Evolutionary conservation across 2,797 vertebrate species (phyloP).

Genomic region (Melanotaenia parkinsoni): DNA sequence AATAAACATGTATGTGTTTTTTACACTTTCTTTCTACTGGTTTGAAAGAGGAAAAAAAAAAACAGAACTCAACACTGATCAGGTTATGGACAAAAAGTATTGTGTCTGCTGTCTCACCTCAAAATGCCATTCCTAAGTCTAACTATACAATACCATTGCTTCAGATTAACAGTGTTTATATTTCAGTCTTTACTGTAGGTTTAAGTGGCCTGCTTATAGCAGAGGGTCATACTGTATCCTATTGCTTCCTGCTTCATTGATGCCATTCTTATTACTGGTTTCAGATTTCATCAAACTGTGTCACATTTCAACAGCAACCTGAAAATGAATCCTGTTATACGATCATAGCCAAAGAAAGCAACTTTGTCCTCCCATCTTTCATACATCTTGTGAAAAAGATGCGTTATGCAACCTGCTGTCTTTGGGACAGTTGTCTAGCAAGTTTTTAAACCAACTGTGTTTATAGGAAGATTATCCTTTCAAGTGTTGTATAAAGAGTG

Average conservation of each 20-base stretch:
- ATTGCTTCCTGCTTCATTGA: slow-evolving; percentile 13
- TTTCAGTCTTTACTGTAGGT: not conserved
- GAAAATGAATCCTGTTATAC: slow-evolving; percentile 17
- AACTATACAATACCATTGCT: not conserved
- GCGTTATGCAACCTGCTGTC: not conserved
- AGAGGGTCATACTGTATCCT: slow-evolving; percentile 3
- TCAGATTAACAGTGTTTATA: not conserved
- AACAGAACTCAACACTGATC: not conserved
- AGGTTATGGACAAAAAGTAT: too few relatives aligned
- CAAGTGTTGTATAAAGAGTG: not conserved
- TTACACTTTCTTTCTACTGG: too few relatives aligned
- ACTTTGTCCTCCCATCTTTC: slow-evolving; percentile 6
- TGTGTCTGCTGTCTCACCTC: not conserved
- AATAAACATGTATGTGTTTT: too few relatives aligned
- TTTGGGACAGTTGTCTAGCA: slow-evolving; percentile 2
- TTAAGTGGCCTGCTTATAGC: not conserved
- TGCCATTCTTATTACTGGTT: slow-evolving; percentile 3
- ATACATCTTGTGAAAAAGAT: not conserved
- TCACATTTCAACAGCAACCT: slow-evolving; percentile 19
- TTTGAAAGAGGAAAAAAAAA: not conserved
- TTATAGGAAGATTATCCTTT: not conserved
- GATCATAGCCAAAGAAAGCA: slow-evolving; percentile 12
- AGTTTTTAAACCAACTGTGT: slow-evolving; percentile 4
- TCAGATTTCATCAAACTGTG: slow-evolving; percentile 31
- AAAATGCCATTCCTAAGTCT: not conserved